phyloP scores from a whole-genome alignment of 2,888 invertebrate genomes.

The Cancer borealis region DNA sequence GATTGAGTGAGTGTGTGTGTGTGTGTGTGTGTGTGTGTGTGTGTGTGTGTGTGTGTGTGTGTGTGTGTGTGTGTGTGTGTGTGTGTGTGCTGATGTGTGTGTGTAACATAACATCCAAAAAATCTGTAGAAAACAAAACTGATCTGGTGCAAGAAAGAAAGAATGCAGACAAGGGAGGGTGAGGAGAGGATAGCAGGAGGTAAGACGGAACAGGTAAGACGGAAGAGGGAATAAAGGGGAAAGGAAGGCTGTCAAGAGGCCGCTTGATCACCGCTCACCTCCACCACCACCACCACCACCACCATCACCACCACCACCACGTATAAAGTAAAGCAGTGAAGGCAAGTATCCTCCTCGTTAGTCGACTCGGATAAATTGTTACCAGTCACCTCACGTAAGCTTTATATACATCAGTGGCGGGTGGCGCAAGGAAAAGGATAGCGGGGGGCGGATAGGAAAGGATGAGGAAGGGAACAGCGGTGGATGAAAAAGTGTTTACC shows the following conservation, averaged over 20 bases:
- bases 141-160: neutral
- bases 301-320: neutral
- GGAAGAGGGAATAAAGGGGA: constrained; percentile 20
- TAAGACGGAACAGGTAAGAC: neutral
- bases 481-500: neutral
- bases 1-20: constrained; percentile 25
- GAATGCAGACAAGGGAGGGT: no score
- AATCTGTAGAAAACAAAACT: neutral
- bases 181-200: neutral
- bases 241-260: neutral
- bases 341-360: constrained; percentile 38
- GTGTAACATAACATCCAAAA: neutral
- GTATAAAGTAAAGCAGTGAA: neutral
- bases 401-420: neutral
- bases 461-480: neutral
- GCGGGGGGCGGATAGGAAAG: neutral
- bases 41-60: constrained; percentile 57
- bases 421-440: neutral
- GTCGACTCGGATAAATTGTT: constrained; percentile 33
- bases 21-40: constrained; percentile 54
- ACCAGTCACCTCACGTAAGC: neutral
- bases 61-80: constrained; percentile 55
- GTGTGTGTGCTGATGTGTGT: neutral
- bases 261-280: neutral
- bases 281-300: neutral